Base-by-base conservation (phyloP, 1,140 invertebrate species). In the Paraescarpia echinospica region DNA sequence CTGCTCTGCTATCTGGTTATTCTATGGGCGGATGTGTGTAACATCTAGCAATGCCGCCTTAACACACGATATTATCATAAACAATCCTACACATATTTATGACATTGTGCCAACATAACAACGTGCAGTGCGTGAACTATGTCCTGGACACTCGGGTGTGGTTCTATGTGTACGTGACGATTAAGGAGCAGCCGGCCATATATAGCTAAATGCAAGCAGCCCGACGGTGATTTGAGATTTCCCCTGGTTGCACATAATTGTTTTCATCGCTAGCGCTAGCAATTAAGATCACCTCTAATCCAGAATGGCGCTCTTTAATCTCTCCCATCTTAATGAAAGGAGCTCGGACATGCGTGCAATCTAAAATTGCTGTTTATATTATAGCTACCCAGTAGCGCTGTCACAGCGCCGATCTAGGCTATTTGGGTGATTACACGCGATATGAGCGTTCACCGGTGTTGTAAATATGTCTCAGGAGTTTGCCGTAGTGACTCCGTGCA, bases 341-440 rank as follows among this genome's bases (percentile, higher is more conserved):
- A 77, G 59, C 18, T 22, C 41, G 22, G 59, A 12, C 27, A 31
- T 77, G 59, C 59, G 59, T 77, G 59, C 59, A 27, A 77, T 77
- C 59, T 77, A 77, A 77, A 77, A 77, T 77, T 77, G 59, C 59
- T 77, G 59, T 77, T 77, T 77, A 77, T 77, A 77, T 77, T 77
- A 77, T 77, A 31, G 22, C 59, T 27, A 77, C 59, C 59, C 59
- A 31, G 59, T 77, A 12, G 59, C 12, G 59, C 59, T 22, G 59
- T 77, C 59, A 27, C 59, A 77, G 59, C 27, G 59, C 59, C 14
- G 59, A 77, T 22, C 59, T 77, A 77, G 59, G 59, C 22, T 77
- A 77, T 77, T 27, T 77, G 59, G 27, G 22, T 27, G 59, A 77
- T 31, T 77, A 31, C 59, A 77, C 59, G 27, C 59, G 59, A 31